Percentiles rank a stretch among this genome's conserved stretches.
Evolutionary conservation across 2,113 vertebrate genomes (phyloP).

Genomic region (Paramisgurnus dabryanus): DNA sequence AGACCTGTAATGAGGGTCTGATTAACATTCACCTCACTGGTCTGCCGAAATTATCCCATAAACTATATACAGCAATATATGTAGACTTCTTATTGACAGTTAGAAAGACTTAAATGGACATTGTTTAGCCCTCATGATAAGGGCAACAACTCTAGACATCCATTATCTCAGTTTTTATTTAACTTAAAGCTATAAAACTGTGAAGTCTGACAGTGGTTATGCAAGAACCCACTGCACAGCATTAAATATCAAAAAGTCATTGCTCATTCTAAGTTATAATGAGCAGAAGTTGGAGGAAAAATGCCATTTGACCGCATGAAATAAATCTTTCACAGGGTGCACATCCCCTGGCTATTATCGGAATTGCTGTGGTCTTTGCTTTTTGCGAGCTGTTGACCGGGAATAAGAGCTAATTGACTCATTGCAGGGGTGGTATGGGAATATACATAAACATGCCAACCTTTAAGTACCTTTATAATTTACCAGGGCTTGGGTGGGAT

Average conservation of each 20-base stretch:
- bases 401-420: constrained; percentile 50
- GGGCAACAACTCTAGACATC: background rate
- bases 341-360: constrained; percentile 36
- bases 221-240: background rate
- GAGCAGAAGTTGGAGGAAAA: constrained; percentile 12
- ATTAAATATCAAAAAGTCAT: constrained; percentile 28
- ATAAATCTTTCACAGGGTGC: constrained; percentile 39
- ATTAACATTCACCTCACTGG: background rate
- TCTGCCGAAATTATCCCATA: background rate
- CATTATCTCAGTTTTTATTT: constrained; percentile 19
- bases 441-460: constrained; percentile 53
- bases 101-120: background rate
- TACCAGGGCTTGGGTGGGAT: constrained; percentile 37
- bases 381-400: constrained; percentile 36
- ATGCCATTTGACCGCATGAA: constrained; percentile 36
- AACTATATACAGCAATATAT: background rate
- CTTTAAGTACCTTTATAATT: constrained; percentile 45
- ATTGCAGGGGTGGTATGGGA: constrained; percentile 39
- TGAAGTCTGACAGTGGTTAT: background rate
- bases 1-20: background rate
- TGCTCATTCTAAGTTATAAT: constrained; percentile 3
- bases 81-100: background rate
- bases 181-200: constrained; percentile 21
- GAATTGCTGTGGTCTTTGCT: constrained; percentile 38
- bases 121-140: constrained; percentile 1